phyloP scores from a whole-genome alignment of 2,888 invertebrate species.

The Phasia obesa region DNA sequence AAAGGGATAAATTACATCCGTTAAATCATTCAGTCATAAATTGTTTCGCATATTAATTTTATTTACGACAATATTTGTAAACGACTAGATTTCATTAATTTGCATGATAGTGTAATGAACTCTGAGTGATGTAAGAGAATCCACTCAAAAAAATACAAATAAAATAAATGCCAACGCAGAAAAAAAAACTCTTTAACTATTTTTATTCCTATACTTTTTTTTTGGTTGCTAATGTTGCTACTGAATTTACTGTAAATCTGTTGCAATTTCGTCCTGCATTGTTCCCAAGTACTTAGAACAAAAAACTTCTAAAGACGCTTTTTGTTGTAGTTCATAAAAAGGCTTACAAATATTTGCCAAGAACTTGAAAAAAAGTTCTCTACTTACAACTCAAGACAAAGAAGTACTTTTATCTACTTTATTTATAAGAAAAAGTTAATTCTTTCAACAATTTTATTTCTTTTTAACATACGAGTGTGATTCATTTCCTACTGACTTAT shows the following conservation, averaged over 20 bases:
- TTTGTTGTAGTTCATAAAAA: slow-evolving; percentile 55
- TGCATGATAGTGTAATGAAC: slow-evolving; percentile 54
- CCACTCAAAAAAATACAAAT: slow-evolving; percentile 5
- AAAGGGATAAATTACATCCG: too few relatives aligned
- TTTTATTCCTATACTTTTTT: slow-evolving; percentile 5
- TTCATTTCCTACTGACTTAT: slow-evolving; percentile 28
- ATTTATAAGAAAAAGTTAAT: slow-evolving; percentile 1
- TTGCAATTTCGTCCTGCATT: slow-evolving; percentile 16
- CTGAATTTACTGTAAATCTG: slow-evolving; percentile 35
- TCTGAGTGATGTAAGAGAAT: slow-evolving; percentile 36
- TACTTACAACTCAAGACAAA: slow-evolving; percentile 39
- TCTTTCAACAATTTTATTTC: slow-evolving; percentile 39
- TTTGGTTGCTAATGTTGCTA: slow-evolving; percentile 3
- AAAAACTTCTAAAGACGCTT: slow-evolving; percentile 41
- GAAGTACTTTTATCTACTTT: slow-evolving; percentile 10
- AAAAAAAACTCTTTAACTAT: not conserved
- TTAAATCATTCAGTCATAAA: too few relatives aligned
- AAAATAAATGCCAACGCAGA: not conserved
- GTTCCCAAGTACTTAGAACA: slow-evolving; percentile 49
- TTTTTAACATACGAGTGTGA: slow-evolving; percentile 1
- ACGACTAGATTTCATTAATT: not conserved
- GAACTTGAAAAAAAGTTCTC: slow-evolving; percentile 64
- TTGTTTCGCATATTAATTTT: not conserved
- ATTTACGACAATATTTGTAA: not conserved
- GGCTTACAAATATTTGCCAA: slow-evolving; percentile 67